Evolutionary conservation across 2,797 vertebrate genomes (phyloP), one percentile per base, ranked within the genome.

Genomic region (Uromys caudimaculatus): DNA sequence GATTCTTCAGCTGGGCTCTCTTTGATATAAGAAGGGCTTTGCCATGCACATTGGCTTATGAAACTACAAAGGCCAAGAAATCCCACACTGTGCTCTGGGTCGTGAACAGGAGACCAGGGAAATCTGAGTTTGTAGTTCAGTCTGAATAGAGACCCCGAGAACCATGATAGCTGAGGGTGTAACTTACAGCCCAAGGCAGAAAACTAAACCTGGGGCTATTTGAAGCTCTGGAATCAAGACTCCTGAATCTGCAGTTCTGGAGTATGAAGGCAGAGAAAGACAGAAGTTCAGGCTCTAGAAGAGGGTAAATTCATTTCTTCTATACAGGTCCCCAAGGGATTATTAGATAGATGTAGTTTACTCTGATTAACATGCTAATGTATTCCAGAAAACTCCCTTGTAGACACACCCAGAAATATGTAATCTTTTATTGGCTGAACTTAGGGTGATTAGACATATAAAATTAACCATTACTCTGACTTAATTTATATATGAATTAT

Each of bases 351-450:
- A 11, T 75, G 58, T 91, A 87, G 32, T 54, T 91, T 38, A 77
- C 12, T 44, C 60, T 85, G n/a, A 47, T 81, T 93, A 52, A 87
- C 44, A 75, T 58, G 24, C 32, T 47, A 50, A 32, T 75, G 13
- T 86, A 76, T 85, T 86, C 71, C 29, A 44, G 64, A 41, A 89
- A 92, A 87, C 71, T 83, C 32, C n/a, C 44, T 67, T 27, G 24
- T 29, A 41, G 69, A 58, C 47, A 87, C 32, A 56, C 38, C 38
- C 32, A 50, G 38, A 90, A 87, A n/a, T 9, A 14, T 17, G 11
- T 29, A 41, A 47, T 91, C 50, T 60, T 79, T 95, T 87, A 50
- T 24, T 38, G 75, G 4, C 23, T 73, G 35, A 73, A 24, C 99
- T 44, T 38, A 38, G 67, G 62, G 64, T 79, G 58, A 84, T 32